These are phyloP conservation scores for Oreohelix idahoensis DNA, from an alignment of 1,140 invertebrate genomes.

Conservation along the genomic window DNA sequence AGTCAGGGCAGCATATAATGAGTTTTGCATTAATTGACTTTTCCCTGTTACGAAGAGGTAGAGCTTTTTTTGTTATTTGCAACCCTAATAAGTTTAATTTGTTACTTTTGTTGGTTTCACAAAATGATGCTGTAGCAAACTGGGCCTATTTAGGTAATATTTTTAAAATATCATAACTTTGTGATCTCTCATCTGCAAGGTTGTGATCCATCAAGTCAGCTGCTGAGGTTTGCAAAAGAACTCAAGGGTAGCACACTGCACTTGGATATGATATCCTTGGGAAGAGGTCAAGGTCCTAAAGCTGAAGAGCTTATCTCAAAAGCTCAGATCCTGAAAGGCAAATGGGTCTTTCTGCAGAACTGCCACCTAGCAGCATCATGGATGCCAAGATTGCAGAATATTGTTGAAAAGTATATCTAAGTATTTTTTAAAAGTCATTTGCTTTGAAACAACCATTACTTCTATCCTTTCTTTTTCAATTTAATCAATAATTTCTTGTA, in stretches of 20 bases:
- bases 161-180: not conserved
- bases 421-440: too few species aligned
- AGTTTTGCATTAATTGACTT: too few species aligned
- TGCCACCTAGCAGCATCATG: slow-evolving; percentile 72
- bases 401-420: slow-evolving; percentile 68
- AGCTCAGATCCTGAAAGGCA: slow-evolving; percentile 71
- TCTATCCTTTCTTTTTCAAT: too few species aligned
- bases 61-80: too few species aligned
- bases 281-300: slow-evolving; percentile 71
- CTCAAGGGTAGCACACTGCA: slow-evolving; percentile 68
- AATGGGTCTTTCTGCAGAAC: slow-evolving; percentile 79
- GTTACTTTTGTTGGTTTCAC: too few species aligned
- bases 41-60: too few species aligned
- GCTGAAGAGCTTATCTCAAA: slow-evolving; percentile 72
- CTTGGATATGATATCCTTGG: slow-evolving; percentile 73
- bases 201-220: slow-evolving; percentile 69
- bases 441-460: too few species aligned
- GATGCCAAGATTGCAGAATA: slow-evolving; percentile 70
- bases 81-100: too few species aligned
- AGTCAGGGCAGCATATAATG: too few species aligned
- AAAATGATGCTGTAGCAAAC: not conserved
- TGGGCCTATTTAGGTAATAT: not conserved
- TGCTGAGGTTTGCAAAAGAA: slow-evolving; percentile 71
- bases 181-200: slow-evolving; percentile 49
- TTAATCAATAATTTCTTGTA: too few species aligned